These are phyloP conservation scores for Chymomyza fuscimana DNA, from an alignment of 2,888 invertebrate genomes.

Conservation along the genomic window DNA sequence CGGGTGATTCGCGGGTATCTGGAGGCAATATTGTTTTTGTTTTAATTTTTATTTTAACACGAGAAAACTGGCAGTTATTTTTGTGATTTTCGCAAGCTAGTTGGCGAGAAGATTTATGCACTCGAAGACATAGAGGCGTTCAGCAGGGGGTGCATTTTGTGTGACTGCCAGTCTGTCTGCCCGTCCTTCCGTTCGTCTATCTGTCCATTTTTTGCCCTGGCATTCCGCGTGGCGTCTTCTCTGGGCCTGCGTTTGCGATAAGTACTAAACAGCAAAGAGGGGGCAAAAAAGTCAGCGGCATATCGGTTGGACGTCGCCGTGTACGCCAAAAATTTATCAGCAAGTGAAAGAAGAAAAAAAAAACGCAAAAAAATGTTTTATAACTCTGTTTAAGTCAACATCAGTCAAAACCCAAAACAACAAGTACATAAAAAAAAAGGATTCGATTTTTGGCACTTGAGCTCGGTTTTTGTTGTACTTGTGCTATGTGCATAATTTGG, in stretches of 20 bases:
- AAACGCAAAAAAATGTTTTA: conserved; percentile 51
- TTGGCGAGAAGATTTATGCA: conserved; percentile 72
- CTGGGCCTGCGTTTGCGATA: conserved; percentile 14
- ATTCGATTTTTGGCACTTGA: conserved; percentile 74
- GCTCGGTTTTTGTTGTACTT: conserved; percentile 9
- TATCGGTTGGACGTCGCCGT: conserved; percentile 53
- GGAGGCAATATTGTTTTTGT: conserved; percentile 37
- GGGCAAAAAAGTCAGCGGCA: conserved; percentile 72
- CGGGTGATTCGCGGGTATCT: conserved; percentile 1
- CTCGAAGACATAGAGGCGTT: conserved; percentile 68
- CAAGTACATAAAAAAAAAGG: conserved; percentile 48
- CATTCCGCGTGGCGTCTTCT: conserved; percentile 14
- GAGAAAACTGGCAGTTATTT: conserved; percentile 25
- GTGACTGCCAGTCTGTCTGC: conserved; percentile 35
- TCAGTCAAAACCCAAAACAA: conserved; percentile 7
- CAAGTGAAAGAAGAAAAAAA: conserved; percentile 25
- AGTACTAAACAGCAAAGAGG: neutral
- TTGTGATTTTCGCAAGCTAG: conserved; percentile 45
- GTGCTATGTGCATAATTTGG: conserved; percentile 17
- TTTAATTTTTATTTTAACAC: conserved; percentile 71
- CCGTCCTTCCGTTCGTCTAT: conserved; percentile 18
- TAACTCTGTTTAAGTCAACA: conserved; percentile 45
- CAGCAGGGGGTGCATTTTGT: conserved; percentile 14
- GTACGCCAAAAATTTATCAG: conserved; percentile 63
- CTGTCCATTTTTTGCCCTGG: conserved; percentile 13